phyloP scores from a whole-genome alignment of 1,140 invertebrate genomes.

The Lordiphosa clarofinis region DNA sequence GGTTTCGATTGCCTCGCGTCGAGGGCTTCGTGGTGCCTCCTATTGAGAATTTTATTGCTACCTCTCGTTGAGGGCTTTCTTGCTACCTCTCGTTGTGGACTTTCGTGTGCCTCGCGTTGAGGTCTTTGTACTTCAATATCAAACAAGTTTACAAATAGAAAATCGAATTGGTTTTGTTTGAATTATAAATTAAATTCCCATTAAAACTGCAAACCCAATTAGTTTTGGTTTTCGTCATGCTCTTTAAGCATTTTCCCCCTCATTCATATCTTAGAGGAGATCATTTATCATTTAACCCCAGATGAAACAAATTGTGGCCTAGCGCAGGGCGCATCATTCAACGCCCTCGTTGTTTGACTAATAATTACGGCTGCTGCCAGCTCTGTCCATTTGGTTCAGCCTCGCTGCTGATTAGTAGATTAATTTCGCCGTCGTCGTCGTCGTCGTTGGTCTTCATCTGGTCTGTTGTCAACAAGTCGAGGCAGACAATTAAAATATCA shows the following conservation, averaged over 20 bases:
- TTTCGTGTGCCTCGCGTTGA: too few species aligned
- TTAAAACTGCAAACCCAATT: slow-evolving; percentile 7
- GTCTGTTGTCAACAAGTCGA: slow-evolving; percentile 60
- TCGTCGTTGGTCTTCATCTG: slow-evolving; percentile 15
- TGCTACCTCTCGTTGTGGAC: too few species aligned
- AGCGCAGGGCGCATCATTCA: slow-evolving; percentile 22
- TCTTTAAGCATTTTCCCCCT: slow-evolving; percentile 19
- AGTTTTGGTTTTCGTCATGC: slow-evolving; percentile 31
- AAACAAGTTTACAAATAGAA: too few species aligned
- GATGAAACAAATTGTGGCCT: slow-evolving; percentile 1
- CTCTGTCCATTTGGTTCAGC: slow-evolving; percentile 43
- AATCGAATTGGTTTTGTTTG: too few species aligned
- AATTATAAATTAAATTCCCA: not conserved
- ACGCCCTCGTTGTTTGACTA: slow-evolving; percentile 58
- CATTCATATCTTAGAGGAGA: slow-evolving; percentile 8
- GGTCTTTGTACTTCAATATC: too few species aligned
- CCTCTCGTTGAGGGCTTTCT: too few species aligned
- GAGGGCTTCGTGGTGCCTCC: too few species aligned
- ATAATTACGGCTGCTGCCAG: slow-evolving; percentile 32
- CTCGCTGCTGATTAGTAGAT: slow-evolving; percentile 67
- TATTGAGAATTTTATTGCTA: too few species aligned
- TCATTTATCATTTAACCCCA: slow-evolving; percentile 36
- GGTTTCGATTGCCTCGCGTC: too few species aligned
- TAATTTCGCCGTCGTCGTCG: slow-evolving; percentile 31
- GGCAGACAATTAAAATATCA: slow-evolving; percentile 69